Percentiles rank a stretch among this genome's conserved stretches.
Evolutionary conservation across 2,113 vertebrate species (phyloP).

Genomic region (Dipodomys ordii): DNA sequence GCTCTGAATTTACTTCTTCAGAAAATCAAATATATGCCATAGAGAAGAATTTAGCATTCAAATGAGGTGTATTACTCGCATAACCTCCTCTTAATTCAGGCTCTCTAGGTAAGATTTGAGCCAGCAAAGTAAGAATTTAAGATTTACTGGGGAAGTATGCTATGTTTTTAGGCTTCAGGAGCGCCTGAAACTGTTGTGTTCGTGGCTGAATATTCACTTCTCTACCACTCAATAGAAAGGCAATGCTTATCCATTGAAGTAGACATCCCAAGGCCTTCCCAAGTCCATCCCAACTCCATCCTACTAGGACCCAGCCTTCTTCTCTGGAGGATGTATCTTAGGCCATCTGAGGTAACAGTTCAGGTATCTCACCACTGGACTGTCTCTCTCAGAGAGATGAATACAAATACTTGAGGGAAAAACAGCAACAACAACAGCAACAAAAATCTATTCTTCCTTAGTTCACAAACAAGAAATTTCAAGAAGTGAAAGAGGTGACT

Average conservation of each 20-base stretch:
- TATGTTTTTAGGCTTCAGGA: background rate
- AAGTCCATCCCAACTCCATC: background rate
- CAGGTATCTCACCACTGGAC: background rate
- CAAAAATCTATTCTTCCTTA: constrained; percentile 13
- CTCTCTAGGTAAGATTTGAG: background rate
- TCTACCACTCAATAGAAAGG: background rate
- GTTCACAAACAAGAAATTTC: constrained; percentile 42
- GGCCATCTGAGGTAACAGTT: background rate
- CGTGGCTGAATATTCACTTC: background rate
- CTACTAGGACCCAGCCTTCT: background rate
- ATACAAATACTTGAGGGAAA: background rate
- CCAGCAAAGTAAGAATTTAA: background rate
- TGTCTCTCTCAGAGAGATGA: constrained; percentile 2
- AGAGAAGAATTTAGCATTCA: background rate
- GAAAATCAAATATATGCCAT: background rate
- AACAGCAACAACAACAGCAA: background rate
- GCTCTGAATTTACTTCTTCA: background rate
- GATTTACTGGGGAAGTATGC: background rate
- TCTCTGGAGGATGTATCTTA: background rate
- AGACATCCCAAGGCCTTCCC: background rate
- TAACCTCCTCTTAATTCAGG: background rate
- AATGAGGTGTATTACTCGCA: background rate
- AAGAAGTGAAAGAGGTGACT: background rate
- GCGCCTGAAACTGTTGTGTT: no score
- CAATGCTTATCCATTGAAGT: background rate